Percentiles rank a stretch among this genome's conserved stretches.
Evolutionary conservation across 2,797 vertebrate genomes (phyloP).

Genomic region (Chromis chromis): DNA sequence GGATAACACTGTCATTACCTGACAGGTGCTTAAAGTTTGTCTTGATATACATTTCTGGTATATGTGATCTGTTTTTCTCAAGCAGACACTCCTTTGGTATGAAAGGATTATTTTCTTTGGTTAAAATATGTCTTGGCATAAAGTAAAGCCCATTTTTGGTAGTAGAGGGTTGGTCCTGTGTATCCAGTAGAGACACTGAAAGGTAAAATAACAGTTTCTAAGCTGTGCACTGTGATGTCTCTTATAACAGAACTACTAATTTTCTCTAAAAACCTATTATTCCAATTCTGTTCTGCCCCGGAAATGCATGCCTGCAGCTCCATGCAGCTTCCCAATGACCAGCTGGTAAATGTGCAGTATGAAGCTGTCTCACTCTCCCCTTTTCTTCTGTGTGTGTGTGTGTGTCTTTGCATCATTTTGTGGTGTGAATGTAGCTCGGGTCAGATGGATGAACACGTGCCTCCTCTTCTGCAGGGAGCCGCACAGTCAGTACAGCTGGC

Average conservation of each 20-base stretch:
- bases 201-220: not conserved
- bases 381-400: conserved; percentile 7
- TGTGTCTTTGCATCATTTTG: conserved; percentile 47
- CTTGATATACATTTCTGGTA: not conserved
- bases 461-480: conserved; percentile 68
- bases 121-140: not conserved
- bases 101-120: conserved; percentile 3
- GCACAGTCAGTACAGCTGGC: conserved; percentile 68
- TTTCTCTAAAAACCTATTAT: conserved; percentile 11
- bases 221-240: not conserved
- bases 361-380: conserved; percentile 1
- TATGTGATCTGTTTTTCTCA: not conserved
- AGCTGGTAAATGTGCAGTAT: conserved; percentile 24
- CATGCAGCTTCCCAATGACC: conserved; percentile 15
- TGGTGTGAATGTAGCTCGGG: conserved; percentile 61
- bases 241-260: not conserved
- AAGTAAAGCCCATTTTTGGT: not conserved
- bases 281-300: not conserved
- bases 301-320: conserved; percentile 22
- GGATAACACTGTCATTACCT: not conserved
- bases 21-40: not conserved
- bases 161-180: not conserved
- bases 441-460: conserved; percentile 83
- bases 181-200: not conserved
- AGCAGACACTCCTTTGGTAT: not conserved